A percentile compares a stretch with the other conserved stretches of the same genome.
phyloP scores from a whole-genome alignment of 2,113 vertebrate species.

The Muntiacus muntjak region DNA sequence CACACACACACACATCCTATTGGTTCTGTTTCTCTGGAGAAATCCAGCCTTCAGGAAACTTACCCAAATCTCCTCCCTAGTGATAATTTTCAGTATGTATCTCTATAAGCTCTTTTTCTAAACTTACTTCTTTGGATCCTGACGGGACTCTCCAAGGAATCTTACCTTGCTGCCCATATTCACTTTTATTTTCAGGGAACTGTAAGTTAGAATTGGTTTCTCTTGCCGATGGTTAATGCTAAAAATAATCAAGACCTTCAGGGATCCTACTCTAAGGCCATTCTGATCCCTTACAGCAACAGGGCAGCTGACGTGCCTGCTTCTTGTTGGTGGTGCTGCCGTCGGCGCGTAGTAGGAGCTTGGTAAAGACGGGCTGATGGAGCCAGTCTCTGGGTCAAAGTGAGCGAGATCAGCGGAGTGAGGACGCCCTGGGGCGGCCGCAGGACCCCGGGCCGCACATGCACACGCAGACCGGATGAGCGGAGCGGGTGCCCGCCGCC shows the following conservation, averaged over 20 bases:
- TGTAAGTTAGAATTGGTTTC: neutral
- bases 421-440: neutral
- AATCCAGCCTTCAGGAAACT: neutral
- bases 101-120: neutral
- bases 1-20: neutral
- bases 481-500: neutral
- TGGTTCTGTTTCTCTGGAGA: neutral
- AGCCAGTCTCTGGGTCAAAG: neutral
- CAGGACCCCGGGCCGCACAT: too few species aligned
- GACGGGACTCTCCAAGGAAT: neutral
- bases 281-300: neutral
- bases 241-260: neutral
- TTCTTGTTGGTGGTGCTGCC: too few species aligned
- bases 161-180: neutral
- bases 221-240: neutral
- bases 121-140: neutral
- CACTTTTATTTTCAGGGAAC: neutral
- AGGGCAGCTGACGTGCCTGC: rapidly evolving
- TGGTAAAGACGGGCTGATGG: neutral
- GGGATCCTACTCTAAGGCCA: too few species aligned
- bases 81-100: neutral
- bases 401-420: neutral
- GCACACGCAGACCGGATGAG: neutral
- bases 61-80: rapidly evolving
- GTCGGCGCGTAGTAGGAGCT: neutral